These are phyloP conservation scores for Sapayoa aenigma DNA, from an alignment of 2,113 vertebrate species.

Conservation along the genomic window DNA sequence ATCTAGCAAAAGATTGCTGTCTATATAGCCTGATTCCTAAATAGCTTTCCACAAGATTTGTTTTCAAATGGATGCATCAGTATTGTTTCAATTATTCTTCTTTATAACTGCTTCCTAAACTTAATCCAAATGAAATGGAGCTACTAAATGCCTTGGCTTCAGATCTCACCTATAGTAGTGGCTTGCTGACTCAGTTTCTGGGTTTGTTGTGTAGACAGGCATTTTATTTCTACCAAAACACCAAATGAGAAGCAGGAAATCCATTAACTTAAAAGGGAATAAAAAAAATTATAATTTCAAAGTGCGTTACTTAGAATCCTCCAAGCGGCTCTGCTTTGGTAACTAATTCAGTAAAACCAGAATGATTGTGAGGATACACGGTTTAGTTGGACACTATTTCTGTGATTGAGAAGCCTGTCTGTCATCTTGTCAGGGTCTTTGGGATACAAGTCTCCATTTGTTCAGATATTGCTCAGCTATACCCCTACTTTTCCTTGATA, in stretches of 20 bases:
- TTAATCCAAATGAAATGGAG: neutral
- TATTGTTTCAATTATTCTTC: neutral
- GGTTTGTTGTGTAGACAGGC: neutral
- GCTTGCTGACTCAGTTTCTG: neutral
- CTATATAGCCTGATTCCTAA: neutral
- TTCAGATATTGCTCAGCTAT: neutral
- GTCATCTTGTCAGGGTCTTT: neutral
- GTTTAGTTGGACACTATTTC: neutral
- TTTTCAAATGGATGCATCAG: neutral
- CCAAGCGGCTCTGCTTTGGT: neutral
- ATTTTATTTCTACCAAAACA: neutral
- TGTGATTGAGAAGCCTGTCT: neutral
- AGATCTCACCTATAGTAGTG: neutral
- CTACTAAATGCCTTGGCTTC: neutral
- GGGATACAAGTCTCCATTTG: neutral
- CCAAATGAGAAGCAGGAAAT: neutral
- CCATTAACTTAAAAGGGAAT: neutral
- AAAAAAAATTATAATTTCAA: neutral
- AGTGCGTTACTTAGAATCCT: neutral
- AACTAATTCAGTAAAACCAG: neutral
- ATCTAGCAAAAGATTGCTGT: neutral
- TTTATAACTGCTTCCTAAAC: neutral
- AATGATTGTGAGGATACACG: neutral
- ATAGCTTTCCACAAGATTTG: neutral
- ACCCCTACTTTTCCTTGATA: neutral